A percentile compares a stretch with the other conserved stretches of the same genome.
These are phyloP conservation scores for Gymnothorax reevesii DNA, from an alignment of 2,797 vertebrate species.

Conservation along the genomic window DNA sequence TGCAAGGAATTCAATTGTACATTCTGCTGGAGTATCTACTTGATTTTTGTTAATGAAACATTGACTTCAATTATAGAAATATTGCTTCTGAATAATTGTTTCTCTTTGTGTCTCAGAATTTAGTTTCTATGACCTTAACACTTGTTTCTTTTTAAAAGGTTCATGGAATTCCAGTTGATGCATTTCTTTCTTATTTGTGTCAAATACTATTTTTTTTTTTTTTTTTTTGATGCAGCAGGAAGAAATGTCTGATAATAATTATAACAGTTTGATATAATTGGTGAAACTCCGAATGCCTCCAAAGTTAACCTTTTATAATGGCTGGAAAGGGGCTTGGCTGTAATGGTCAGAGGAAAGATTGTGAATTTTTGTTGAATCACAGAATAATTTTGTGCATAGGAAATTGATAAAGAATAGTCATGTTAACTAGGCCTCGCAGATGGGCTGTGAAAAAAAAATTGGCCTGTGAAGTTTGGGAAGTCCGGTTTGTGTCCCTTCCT, in stretches of 20 bases:
- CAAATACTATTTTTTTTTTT: too few species aligned
- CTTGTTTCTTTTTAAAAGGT: background rate
- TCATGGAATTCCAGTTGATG: background rate
- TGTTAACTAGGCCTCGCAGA: background rate
- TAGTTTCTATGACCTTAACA: background rate
- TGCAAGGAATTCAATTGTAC: background rate
- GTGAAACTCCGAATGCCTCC: background rate
- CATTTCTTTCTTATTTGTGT: background rate
- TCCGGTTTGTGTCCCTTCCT: background rate
- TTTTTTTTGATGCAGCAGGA: background rate
- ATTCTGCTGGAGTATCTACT: background rate
- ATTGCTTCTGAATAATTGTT: background rate
- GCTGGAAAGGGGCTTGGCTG: background rate
- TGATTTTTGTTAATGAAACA: background rate
- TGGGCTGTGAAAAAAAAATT: background rate
- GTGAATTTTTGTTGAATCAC: background rate
- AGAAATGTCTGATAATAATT: background rate
- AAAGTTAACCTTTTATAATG: background rate
- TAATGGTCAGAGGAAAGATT: background rate
- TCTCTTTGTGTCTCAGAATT: background rate
- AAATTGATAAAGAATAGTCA: background rate
- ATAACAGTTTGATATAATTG: background rate
- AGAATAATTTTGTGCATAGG: background rate
- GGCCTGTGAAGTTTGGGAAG: too few species aligned
- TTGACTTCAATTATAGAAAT: background rate